A percentile compares a stretch with the other conserved stretches of the same genome.
These are phyloP conservation scores for Seriola quinqueradiata DNA, from an alignment of 2,113 vertebrate genomes.

Conservation along the genomic window DNA sequence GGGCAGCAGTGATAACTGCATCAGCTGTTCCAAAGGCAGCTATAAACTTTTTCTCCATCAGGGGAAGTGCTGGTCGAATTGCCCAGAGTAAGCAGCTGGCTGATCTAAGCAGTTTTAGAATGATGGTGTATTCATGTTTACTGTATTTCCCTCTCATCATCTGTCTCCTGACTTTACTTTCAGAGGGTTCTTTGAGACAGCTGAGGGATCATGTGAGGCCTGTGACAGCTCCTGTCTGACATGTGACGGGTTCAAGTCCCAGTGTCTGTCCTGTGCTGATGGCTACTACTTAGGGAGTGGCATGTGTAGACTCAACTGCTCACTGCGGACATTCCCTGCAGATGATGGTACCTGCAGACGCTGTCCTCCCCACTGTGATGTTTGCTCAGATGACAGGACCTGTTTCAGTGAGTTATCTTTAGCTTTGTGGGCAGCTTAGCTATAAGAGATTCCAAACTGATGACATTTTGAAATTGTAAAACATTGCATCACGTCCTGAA, in stretches of 20 bases:
- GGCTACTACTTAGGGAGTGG: constrained; percentile 80
- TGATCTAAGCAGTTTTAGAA: neutral
- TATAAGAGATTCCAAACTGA: neutral
- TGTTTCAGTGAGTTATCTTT: constrained; percentile 80
- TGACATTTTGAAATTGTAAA: neutral
- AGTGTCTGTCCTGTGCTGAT: constrained; percentile 84
- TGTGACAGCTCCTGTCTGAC: constrained; percentile 83
- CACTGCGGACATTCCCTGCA: constrained; percentile 74
- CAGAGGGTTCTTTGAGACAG: constrained; percentile 84
- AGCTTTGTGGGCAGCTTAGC: neutral
- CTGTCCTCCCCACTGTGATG: constrained; percentile 83
- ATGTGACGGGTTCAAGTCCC: constrained; percentile 80
- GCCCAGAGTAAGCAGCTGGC: constrained; percentile 82
- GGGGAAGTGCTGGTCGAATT: constrained; percentile 84
- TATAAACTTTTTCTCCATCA: constrained; percentile 82
- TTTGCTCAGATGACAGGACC: constrained; percentile 77
- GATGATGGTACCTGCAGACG: constrained; percentile 82
- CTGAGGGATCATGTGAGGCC: constrained; percentile 74
- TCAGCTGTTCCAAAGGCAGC: constrained; percentile 78
- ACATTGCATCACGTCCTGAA: neutral
- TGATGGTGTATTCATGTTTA: neutral
- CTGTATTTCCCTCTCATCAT: neutral
- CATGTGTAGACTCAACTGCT: constrained; percentile 81
- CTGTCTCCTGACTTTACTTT: constrained; percentile 24
- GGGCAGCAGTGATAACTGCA: constrained; percentile 77